These are phyloP conservation scores for Metopia argyrocephala DNA, from an alignment of 2,888 invertebrate genomes.

Conservation along the genomic window DNA sequence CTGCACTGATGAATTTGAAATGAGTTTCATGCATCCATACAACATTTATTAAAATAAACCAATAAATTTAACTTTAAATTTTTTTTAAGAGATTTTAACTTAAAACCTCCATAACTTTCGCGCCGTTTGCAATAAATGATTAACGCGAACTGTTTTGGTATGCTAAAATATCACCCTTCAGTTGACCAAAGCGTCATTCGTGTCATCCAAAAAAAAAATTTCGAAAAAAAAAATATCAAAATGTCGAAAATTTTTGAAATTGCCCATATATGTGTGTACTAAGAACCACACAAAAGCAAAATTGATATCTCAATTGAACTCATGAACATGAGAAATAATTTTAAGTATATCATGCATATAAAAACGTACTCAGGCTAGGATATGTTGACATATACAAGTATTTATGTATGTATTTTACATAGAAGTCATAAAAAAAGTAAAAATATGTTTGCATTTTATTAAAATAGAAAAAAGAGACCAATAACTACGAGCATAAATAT, in stretches of 20 bases:
- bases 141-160: no score
- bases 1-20: no score
- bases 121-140: no score
- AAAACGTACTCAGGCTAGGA: not conserved
- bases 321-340: not conserved
- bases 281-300: not conserved
- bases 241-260: conserved; percentile 1
- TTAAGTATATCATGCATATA: conserved; percentile 4
- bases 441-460: not conserved
- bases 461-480: not conserved
- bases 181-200: no score
- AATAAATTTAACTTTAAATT: no score
- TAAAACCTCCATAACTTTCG: no score
- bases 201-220: no score
- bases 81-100: no score
- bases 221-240: no score
- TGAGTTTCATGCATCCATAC: no score
- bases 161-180: no score
- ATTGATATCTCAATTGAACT: conserved; percentile 19
- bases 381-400: not conserved
- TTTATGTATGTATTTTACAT: not conserved
- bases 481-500: not conserved
- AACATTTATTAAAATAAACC: no score
- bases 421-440: not conserved
- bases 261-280: not conserved